A percentile compares a stretch with the other conserved stretches of the same genome.
Evolutionary conservation across 2,113 vertebrate species (phyloP).

Genomic region (Leptobrachium leishanense): DNA sequence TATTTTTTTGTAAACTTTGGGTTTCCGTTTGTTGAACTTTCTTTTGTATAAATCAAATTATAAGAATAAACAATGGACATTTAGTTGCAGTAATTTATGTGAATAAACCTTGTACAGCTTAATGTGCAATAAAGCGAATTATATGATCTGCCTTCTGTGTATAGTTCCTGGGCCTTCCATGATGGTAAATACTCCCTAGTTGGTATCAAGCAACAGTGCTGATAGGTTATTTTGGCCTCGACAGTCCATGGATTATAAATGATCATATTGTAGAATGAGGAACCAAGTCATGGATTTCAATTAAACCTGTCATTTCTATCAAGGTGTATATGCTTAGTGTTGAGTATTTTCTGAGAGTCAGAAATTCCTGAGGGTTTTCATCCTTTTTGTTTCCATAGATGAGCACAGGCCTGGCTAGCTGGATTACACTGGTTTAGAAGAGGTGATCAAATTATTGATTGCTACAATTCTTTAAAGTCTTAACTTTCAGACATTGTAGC

Average conservation of each 20-base stretch:
- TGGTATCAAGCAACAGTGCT: too few species aligned
- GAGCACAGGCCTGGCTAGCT: neutral
- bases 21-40: slow-evolving; percentile 67
- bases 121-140: slow-evolving; percentile 84
- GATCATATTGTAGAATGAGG: too few species aligned
- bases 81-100: slow-evolving; percentile 77
- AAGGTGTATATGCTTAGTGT: too few species aligned
- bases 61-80: slow-evolving; percentile 71
- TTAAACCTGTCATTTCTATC: too few species aligned
- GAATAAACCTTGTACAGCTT: slow-evolving; percentile 81
- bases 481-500: too few species aligned
- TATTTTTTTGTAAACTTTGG: slow-evolving; percentile 65
- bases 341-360: too few species aligned
- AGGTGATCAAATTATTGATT: neutral
- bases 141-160: slow-evolving; percentile 78
- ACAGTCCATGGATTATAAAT: too few species aligned
- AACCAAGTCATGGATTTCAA: too few species aligned
- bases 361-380: neutral
- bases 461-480: too few species aligned
- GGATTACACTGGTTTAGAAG: neutral
- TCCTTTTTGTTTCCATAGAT: neutral
- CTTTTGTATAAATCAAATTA: slow-evolving; percentile 75
- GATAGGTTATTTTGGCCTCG: too few species aligned
- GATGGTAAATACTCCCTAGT: too few species aligned
- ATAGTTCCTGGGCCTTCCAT: slow-evolving; percentile 54